Conservation (phyloP, 2,888 invertebrate species). For the Hypolimnas misippus region DNA sequence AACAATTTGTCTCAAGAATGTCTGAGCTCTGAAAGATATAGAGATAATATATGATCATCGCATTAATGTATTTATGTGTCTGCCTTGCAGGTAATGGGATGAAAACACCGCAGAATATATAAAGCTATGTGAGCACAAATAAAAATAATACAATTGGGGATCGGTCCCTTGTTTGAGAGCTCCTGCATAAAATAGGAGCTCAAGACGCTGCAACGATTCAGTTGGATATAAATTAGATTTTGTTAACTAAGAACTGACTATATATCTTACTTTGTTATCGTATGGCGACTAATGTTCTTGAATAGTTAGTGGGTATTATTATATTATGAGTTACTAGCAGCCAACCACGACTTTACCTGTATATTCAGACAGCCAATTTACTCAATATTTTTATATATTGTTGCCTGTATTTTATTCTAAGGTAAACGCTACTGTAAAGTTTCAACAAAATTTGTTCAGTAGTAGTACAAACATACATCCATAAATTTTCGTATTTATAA, state of each 20-base stretch:
- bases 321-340: background rate
- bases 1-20: conserved; percentile 12
- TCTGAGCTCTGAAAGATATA: conserved; percentile 46
- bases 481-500: too few species aligned
- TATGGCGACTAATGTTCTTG: background rate
- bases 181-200: conserved; percentile 66
- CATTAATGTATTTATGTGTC: conserved; percentile 79
- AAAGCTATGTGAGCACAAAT: conserved; percentile 66
- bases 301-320: background rate
- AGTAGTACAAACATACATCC: too few species aligned
- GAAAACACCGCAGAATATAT: conserved; percentile 76
- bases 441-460: too few species aligned
- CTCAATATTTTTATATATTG: too few species aligned
- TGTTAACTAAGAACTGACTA: conserved; percentile 22
- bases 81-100: conserved; percentile 80
- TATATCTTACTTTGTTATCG: conserved; percentile 10
- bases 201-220: conserved; percentile 58
- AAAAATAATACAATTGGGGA: conserved; percentile 67
- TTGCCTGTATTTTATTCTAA: too few species aligned
- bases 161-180: conserved; percentile 50
- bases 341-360: too few species aligned
- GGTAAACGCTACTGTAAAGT: too few species aligned
- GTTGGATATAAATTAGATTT: conserved; percentile 58
- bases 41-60: conserved; percentile 64
- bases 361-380: too few species aligned